phyloP scores from a whole-genome alignment of 2,113 vertebrate genomes.

The Cettia cetti region DNA sequence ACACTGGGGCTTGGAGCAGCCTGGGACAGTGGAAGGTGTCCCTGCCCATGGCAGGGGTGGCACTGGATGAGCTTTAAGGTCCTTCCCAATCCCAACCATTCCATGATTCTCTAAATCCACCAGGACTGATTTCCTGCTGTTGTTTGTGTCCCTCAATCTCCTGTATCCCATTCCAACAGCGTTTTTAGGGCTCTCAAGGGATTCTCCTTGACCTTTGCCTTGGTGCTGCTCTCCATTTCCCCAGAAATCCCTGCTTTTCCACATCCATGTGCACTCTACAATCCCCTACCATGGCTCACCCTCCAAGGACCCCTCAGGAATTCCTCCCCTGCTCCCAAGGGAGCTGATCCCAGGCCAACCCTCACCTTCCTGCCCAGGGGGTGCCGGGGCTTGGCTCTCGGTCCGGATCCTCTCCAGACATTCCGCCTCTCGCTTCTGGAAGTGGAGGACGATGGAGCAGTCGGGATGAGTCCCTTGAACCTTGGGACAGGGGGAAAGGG shows the following conservation, averaged over 20 bases:
- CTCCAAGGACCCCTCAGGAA: background rate
- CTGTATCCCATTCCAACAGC: background rate
- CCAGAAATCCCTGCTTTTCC: background rate
- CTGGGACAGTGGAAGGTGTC: background rate
- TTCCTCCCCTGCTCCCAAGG: background rate
- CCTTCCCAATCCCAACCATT: background rate
- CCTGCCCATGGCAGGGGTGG: background rate
- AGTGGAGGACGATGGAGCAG: background rate
- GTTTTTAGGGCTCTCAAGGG: background rate
- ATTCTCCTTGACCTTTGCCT: background rate
- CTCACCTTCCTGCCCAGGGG: background rate
- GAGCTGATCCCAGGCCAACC: accelerated
- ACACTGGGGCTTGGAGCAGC: background rate
- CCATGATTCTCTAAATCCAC: accelerated
- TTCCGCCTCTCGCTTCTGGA: background rate
- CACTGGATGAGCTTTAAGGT: accelerated
- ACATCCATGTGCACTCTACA: accelerated
- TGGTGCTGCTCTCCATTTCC: accelerated
- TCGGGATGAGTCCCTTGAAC: background rate
- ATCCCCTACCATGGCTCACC: accelerated
- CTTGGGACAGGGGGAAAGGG: background rate
- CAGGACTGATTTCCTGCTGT: background rate
- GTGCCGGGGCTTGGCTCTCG: background rate
- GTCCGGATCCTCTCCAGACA: constrained; percentile 16
- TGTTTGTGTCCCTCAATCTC: background rate